Percentiles rank a stretch among this genome's conserved stretches.
phyloP scores from a whole-genome alignment of 2,888 invertebrate species.

The Euproctis similis region DNA sequence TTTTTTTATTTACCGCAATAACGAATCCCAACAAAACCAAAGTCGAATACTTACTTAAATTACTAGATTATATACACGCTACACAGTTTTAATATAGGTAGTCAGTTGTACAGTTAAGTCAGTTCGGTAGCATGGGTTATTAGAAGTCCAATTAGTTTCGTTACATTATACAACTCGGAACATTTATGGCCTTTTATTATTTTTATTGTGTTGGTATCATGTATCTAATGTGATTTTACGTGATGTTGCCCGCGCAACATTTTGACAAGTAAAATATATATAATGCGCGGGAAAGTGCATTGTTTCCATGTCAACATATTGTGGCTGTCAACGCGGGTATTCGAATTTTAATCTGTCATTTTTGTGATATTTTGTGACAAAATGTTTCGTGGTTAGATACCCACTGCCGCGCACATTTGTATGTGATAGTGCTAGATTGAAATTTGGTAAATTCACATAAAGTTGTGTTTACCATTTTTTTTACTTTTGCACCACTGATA shows the following conservation, averaged over 20 bases:
- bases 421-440: too few relatives aligned
- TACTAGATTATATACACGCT: constrained; percentile 1
- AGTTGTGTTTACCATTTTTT: too few relatives aligned
- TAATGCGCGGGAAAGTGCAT: constrained; percentile 62
- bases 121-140: constrained; percentile 12
- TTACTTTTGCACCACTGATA: too few relatives aligned
- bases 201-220: constrained; percentile 26
- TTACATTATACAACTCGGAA: constrained; percentile 30
- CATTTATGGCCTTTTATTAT: constrained; percentile 33
- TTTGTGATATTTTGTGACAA: constrained; percentile 69
- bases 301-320: constrained; percentile 52
- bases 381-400: constrained; percentile 71
- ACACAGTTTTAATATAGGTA: constrained; percentile 1
- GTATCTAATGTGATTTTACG: too few relatives aligned
- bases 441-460: too few relatives aligned
- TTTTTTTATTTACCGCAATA: too few relatives aligned
- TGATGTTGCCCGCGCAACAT: constrained; percentile 41
- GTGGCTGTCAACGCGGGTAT: constrained; percentile 62
- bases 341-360: constrained; percentile 67
- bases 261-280: constrained; percentile 72
- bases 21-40: too few relatives aligned
- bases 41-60: not conserved
- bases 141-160: constrained; percentile 31
- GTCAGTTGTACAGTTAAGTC: constrained; percentile 9
- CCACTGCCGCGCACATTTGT: too few relatives aligned